These are phyloP conservation scores for Orchestes rusci DNA, from an alignment of 2,888 invertebrate genomes.

Conservation along the genomic window DNA sequence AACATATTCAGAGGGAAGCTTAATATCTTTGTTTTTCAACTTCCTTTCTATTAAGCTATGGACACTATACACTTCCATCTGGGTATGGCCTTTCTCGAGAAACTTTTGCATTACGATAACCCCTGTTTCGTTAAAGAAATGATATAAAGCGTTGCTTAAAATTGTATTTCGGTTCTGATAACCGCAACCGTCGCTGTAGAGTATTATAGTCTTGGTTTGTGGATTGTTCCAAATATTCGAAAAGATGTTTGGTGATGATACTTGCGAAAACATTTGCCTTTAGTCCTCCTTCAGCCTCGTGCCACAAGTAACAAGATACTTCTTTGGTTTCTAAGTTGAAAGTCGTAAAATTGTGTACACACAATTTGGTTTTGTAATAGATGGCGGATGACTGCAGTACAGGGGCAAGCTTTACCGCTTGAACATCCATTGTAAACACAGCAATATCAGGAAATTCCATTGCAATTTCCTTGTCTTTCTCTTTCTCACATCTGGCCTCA, in stretches of 20 bases:
- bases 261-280: constrained; percentile 17
- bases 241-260: constrained; percentile 17
- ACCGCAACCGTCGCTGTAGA: constrained; percentile 19
- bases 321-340: constrained; percentile 16
- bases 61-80: constrained; percentile 14
- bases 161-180: constrained; percentile 18
- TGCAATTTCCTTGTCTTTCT: neutral
- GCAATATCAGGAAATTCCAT: neutral
- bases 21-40: constrained; percentile 19
- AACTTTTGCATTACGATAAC: constrained; percentile 13
- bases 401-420: constrained; percentile 9
- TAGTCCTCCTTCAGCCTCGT: constrained; percentile 18
- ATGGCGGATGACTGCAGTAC: constrained; percentile 15
- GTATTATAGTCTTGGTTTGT: constrained; percentile 11
- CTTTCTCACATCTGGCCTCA: neutral
- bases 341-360: constrained; percentile 24
- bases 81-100: constrained; percentile 18
- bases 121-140: constrained; percentile 6
- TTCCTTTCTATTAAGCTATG: constrained; percentile 14
- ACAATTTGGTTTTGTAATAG: constrained; percentile 25
- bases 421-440: neutral
- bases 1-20: constrained; percentile 21
- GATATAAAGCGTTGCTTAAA: constrained; percentile 15
- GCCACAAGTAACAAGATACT: constrained; percentile 18
- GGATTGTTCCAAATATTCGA: constrained; percentile 14